Evolutionary conservation across 2,888 invertebrate genomes (phyloP), one percentile per base, ranked within the genome.

Genomic region (Apeira syringaria): DNA sequence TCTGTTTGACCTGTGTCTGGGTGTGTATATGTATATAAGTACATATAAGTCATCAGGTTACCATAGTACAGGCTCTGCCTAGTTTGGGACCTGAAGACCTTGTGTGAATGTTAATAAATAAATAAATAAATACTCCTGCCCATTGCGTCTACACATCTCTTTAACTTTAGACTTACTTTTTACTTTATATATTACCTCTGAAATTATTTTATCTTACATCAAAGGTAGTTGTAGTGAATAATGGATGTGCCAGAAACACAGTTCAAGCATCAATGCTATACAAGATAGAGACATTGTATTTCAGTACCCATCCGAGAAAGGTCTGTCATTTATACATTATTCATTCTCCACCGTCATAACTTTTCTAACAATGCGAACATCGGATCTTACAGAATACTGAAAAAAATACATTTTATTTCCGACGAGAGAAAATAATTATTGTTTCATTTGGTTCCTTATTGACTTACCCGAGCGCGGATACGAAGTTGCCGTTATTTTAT

Each of bases 401-500:
- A 59, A 53, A 55, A 59, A 55, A n/a, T 46, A 56, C 44, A 34
- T 45, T 53, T 56, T 38, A 43, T 51, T 37, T 22, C 28, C 34
- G 38, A 35, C 49, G 38, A 28, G 25, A 9, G 50, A 57, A 56
- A 53, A 59, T 61, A 28, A 60, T 62, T 61, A 61, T 64, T 64
- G 50, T 56, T 59, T 61, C 33, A 65, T 65, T 59, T 56, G 53
- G 31, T 59, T 43, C 47, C 53, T 59, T 56, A 61, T 60, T 59
- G 54, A 51, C 47, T 63, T 61, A 55, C 39, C 47, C 34, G 29
- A 36, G 29, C 35, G 39, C 31, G 53, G 42, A 52, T 51, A 47
- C 40, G 36, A 61, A 54, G 46, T 61, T 55, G 50, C 47, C 27
- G 26, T 37, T 47, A 46, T 41, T 39, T 47, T 52, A 59, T 56